Evolutionary conservation across 2,888 invertebrate species (phyloP).

Genomic region (Drosophila bunnanda): DNA sequence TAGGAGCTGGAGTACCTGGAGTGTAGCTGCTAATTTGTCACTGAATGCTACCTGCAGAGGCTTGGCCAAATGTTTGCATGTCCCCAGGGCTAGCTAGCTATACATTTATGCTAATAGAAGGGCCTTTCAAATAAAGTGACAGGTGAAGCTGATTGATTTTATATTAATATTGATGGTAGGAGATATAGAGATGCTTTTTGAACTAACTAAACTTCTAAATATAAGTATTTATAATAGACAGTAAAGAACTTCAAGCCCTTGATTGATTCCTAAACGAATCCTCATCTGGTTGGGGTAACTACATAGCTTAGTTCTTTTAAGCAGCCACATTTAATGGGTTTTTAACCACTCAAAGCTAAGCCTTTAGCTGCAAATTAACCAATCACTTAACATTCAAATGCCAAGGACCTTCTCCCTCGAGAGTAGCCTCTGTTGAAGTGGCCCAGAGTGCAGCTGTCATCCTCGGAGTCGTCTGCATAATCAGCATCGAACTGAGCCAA

Average conservation of each 20-base stretch:
- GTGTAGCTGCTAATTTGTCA: conserved; percentile 54
- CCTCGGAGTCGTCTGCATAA: conserved; percentile 55
- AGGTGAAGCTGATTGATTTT: background rate
- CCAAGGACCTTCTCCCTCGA: too few relatives aligned
- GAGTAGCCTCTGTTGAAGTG: too few relatives aligned
- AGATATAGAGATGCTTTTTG: background rate
- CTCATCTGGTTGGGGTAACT: background rate
- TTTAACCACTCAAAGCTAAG: background rate
- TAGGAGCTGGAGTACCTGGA: conserved; percentile 58
- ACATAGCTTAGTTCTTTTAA: conserved; percentile 1
- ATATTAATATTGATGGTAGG: background rate
- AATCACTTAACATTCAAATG: conserved; percentile 78
- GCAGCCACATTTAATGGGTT: conserved; percentile 18
- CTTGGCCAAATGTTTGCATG: conserved; percentile 23
- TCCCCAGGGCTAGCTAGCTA: background rate
- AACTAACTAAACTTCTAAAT: too few relatives aligned
- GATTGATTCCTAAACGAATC: conserved; percentile 1
- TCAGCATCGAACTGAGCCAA: conserved; percentile 48
- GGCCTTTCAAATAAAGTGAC: background rate
- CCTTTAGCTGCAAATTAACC: conserved; percentile 63
- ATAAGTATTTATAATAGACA: too few relatives aligned
- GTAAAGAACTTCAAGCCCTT: background rate
- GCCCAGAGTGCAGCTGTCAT: conserved; percentile 32
- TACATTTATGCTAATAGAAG: conserved; percentile 17
- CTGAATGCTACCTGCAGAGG: conserved; percentile 45